These are phyloP conservation scores for Drosophila anomalipes DNA, from an alignment of 2,888 invertebrate genomes.

Conservation along the genomic window DNA sequence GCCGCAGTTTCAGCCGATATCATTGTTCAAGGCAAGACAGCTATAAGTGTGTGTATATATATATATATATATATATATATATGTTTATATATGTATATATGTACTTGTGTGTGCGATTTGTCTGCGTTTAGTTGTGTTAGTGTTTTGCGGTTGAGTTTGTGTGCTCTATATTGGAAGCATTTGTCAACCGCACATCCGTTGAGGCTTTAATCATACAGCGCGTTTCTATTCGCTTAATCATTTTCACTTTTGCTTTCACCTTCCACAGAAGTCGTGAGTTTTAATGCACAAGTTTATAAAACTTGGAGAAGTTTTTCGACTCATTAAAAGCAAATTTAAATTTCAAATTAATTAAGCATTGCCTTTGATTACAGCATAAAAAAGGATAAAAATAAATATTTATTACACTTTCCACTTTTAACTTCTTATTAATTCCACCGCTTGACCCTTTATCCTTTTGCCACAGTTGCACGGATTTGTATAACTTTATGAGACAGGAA, in stretches of 20 bases:
- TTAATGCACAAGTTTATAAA: slow-evolving; percentile 43
- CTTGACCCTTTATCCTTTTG: slow-evolving; percentile 37
- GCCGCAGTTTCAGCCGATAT: background rate
- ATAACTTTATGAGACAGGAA: slow-evolving; percentile 1
- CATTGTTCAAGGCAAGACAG: slow-evolving; percentile 24
- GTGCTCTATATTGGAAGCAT: slow-evolving; percentile 32
- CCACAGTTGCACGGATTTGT: background rate
- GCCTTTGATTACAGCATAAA: slow-evolving; percentile 37
- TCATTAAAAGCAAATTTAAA: slow-evolving; percentile 55
- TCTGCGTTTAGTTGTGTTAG: background rate
- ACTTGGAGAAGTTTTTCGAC: slow-evolving; percentile 32
- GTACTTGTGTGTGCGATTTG: background rate
- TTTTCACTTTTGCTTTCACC: slow-evolving; percentile 27
- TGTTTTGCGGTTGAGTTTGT: slow-evolving; percentile 14
- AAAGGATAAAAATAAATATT: slow-evolving; percentile 3
- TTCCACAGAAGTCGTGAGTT: slow-evolving; percentile 21
- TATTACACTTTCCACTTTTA: slow-evolving; percentile 30
- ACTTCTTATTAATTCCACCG: slow-evolving; percentile 18
- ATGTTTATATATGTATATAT: background rate
- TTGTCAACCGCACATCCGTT: slow-evolving; percentile 61
- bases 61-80: background rate
- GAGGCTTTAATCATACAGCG: slow-evolving; percentile 43
- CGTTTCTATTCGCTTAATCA: slow-evolving; percentile 19
- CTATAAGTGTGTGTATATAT: background rate
- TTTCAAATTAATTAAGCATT: slow-evolving; percentile 55